Conservation (phyloP, 2,797 vertebrate genomes). For the Sebastes hubbsi region DNA sequence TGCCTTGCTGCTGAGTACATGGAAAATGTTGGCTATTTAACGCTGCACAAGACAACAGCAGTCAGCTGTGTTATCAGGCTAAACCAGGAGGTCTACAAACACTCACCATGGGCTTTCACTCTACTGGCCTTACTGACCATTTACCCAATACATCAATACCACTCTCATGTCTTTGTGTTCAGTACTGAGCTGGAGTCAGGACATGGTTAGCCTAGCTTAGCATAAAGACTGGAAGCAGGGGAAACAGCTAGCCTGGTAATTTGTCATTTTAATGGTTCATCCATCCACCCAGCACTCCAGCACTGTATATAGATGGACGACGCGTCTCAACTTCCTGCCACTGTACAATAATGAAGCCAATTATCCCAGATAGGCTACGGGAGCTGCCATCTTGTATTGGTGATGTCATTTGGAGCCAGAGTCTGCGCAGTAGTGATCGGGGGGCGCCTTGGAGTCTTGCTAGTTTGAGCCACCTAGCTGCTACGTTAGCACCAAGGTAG, state of each 20-base stretch:
- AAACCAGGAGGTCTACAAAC: neutral
- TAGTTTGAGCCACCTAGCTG: no score
- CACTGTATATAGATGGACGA: no score
- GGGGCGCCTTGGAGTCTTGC: no score
- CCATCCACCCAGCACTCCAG: no score
- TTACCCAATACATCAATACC: neutral
- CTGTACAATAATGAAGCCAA: no score
- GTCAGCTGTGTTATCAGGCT: neutral
- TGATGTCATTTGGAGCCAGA: no score
- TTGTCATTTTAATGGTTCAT: neutral
- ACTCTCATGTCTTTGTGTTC: neutral
- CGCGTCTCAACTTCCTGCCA: no score
- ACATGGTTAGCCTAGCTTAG: neutral
- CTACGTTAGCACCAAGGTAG: no score
- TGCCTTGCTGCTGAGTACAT: neutral
- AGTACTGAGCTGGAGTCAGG: neutral
- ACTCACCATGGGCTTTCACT: neutral
- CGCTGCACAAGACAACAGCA: neutral
- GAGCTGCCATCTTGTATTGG: no score
- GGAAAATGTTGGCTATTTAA: slow-evolving; percentile 7
- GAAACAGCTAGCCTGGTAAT: neutral
- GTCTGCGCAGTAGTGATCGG: no score
- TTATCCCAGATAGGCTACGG: no score
- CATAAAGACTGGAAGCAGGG: neutral
- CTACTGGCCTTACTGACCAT: neutral